A percentile compares a stretch with the other conserved stretches of the same genome.
Evolutionary conservation across 1,140 invertebrate species (phyloP).

Genomic region (Hyles euphorbiae): DNA sequence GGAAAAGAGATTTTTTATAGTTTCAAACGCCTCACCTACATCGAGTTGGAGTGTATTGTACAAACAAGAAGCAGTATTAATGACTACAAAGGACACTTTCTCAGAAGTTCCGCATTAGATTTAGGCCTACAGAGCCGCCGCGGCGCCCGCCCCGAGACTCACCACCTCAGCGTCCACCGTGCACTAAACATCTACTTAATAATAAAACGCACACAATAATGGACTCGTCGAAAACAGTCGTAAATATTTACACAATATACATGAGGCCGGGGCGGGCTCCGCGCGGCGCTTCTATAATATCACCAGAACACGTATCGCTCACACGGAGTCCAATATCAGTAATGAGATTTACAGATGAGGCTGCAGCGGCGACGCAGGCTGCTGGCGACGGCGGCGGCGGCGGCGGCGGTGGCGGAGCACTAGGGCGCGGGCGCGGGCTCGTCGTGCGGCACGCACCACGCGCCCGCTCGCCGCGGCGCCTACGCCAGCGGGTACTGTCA

Average conservation of each 20-base stretch:
- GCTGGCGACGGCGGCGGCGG: constrained; percentile 26
- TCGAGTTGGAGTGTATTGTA: constrained; percentile 46
- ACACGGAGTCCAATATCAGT: constrained; percentile 61
- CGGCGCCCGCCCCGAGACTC: constrained; percentile 37
- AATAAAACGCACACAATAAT: constrained; percentile 49
- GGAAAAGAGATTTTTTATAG: neutral
- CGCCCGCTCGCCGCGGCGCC: constrained; percentile 43
- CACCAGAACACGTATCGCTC: constrained; percentile 70
- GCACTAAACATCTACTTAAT: constrained; percentile 50
- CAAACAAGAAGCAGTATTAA: constrained; percentile 35
- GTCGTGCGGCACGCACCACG: constrained; percentile 26
- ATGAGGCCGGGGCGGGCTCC: constrained; percentile 26
- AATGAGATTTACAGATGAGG: constrained; percentile 34
- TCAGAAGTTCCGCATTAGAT: constrained; percentile 44
- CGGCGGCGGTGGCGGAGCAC: constrained; percentile 22
- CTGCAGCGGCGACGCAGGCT: constrained; percentile 5
- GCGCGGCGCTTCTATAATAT: constrained; percentile 37
- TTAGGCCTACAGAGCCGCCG: constrained; percentile 52
- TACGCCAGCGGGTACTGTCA: constrained; percentile 72
- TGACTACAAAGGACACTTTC: constrained; percentile 57
- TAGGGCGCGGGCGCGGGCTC: constrained; percentile 31
- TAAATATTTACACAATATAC: constrained; percentile 63
- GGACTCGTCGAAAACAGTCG: constrained; percentile 46
- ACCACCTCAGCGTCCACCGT: constrained; percentile 24
- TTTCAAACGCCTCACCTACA: neutral